Base-by-base conservation (phyloP, 2,797 vertebrate species). In the Luscinia luscinia region DNA sequence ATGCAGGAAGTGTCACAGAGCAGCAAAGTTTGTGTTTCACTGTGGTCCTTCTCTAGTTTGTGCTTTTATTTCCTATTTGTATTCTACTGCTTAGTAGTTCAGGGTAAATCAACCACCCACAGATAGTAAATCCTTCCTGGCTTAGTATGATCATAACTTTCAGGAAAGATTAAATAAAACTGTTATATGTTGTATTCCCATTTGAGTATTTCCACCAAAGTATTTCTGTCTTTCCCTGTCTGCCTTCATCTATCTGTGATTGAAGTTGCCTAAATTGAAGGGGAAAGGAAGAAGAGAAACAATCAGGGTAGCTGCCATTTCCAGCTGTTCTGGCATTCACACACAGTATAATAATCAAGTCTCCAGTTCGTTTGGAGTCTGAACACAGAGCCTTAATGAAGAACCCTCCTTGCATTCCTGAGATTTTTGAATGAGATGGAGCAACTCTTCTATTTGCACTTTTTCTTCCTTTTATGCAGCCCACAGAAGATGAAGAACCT, bases 131-230 rank as follows among this genome's bases (percentile, higher is more conserved):
- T 92, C 84, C 66, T 93, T 90, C 68, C 87, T 96, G 79, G 69
- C 61, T 90, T 96, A 62, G 45, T 86, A 84, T 91, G 87, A 87
- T 92, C 94, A 91, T 91, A 88, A 91, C 82, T 92, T 96, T 85
- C 90, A 88, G 77, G 82, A 94, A 93, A 84, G 91, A 93, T 95
- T 95, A 96, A 96, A 92, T 95, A 91, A 87, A 93, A 91, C 73
- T 84, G 63, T 79, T 96, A 38, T 4, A 32, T 84, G 54, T 46
- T 91, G 20, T 85, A 94, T 94, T 97, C 87, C 95, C 90, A 77
- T 93, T 86, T 89, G 94, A 89, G 91, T 94, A 80, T 87, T 95
- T 90, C 89, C 62, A 88, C 74, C 70, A 51, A 69, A 94, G 91
- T 49, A 41, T 91, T 94, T 85, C 92, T 95, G 69, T 75, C 86